Conservation (phyloP, 2,797 vertebrate species). For the Notoglanidium macrostoma region DNA sequence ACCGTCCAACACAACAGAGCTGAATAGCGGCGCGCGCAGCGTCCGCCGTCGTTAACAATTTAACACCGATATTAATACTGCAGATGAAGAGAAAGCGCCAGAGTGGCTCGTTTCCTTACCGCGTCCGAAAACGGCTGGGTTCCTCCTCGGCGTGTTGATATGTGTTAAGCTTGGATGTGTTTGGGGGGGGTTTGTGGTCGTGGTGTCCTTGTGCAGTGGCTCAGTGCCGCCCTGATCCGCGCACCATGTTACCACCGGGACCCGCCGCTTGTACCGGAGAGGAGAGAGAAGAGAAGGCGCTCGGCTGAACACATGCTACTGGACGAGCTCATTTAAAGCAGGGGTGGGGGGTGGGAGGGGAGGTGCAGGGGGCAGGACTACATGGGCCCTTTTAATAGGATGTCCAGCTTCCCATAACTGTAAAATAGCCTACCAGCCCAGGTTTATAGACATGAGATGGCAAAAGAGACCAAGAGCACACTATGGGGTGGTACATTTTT, state of each 20-base stretch:
- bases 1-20: neutral
- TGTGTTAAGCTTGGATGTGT: constrained; percentile 7
- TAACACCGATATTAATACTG: constrained; percentile 46
- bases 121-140: constrained; percentile 40
- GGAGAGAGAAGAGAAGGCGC: constrained; percentile 50
- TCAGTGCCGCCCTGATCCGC: constrained; percentile 66
- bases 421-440: neutral
- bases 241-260: constrained; percentile 69
- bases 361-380: constrained; percentile 70
- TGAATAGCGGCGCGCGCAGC: constrained; percentile 2
- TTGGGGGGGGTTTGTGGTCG: neutral
- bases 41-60: constrained; percentile 49
- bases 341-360: constrained; percentile 67
- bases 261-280: constrained; percentile 50
- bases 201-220: constrained; percentile 57
- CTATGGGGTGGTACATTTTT: neutral
- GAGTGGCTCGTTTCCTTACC: constrained; percentile 44
- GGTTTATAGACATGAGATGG: neutral
- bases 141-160: constrained; percentile 41
- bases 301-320: constrained; percentile 56
- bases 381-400: constrained; percentile 74
- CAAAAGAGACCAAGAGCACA: neutral
- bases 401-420: neutral
- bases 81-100: constrained; percentile 16
- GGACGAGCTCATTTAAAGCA: constrained; percentile 74